Evolutionary conservation across 2,797 vertebrate species (phyloP).

Genomic region (Leptodactylus fallax): DNA sequence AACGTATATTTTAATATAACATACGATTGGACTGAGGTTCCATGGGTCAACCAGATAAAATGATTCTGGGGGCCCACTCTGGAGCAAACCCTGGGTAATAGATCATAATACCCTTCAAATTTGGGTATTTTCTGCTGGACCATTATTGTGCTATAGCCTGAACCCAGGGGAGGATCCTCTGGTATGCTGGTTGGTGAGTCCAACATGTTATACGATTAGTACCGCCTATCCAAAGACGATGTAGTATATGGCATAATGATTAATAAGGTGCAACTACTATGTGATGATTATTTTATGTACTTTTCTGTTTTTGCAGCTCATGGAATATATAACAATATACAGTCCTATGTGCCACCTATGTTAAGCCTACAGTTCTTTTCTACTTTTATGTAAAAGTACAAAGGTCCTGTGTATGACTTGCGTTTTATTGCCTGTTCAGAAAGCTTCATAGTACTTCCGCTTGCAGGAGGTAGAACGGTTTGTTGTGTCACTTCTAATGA

Average conservation of each 20-base stretch:
- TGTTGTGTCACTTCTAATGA: constrained; percentile 59
- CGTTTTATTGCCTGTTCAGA: constrained; percentile 26
- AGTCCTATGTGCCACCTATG: not conserved
- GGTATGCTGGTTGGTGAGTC: no score
- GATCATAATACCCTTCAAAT: no score
- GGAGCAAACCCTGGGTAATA: no score
- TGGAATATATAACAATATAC: not conserved
- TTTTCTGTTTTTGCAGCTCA: not conserved
- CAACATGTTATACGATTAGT: no score
- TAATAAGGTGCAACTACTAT: not conserved
- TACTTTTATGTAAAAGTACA: not conserved
- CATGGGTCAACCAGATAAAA: no score
- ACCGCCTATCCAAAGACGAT: no score
- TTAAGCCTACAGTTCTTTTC: not conserved
- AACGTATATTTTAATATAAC: no score
- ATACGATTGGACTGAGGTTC: no score
- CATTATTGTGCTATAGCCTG: no score
- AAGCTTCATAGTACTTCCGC: constrained; percentile 14
- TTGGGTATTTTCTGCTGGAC: no score
- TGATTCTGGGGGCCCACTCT: no score
- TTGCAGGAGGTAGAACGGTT: constrained; percentile 38
- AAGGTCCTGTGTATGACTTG: not conserved
- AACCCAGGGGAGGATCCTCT: no score
- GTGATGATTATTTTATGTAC: not conserved
- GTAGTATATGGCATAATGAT: not conserved